Percentiles rank a stretch among this genome's conserved stretches.
Evolutionary conservation across 2,888 invertebrate species (phyloP).

Genomic region (Odiellus spinosus): DNA sequence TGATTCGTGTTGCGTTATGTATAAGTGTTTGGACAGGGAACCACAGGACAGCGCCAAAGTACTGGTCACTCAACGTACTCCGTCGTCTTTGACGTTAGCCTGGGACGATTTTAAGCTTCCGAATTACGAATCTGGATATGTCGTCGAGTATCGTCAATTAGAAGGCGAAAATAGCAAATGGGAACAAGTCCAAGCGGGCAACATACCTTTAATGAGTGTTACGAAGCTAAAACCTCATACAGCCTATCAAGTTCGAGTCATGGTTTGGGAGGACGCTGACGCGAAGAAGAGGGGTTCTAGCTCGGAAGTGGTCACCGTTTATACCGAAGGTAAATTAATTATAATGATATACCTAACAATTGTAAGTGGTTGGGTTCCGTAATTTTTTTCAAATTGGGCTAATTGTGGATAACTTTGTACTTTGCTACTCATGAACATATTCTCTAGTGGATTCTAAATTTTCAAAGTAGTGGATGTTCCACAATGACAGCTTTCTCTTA

Average conservation of each 20-base stretch:
- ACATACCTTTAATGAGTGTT: constrained; percentile 20
- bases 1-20: constrained; percentile 13
- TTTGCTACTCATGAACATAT: too few species aligned
- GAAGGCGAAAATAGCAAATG: constrained; percentile 2
- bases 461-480: too few species aligned
- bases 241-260: constrained; percentile 22
- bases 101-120: constrained; percentile 27
- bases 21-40: constrained; percentile 5
- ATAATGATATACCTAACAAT: too few species aligned
- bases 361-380: too few species aligned
- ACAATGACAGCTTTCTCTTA: too few species aligned
- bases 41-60: constrained; percentile 21
- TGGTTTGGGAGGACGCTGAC: constrained; percentile 22
- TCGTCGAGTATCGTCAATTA: constrained; percentile 21
- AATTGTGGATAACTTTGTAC: too few species aligned
- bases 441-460: too few species aligned
- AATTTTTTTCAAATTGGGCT: too few species aligned
- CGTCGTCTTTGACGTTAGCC: constrained; percentile 23
- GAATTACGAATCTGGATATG: constrained; percentile 23
- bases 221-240: constrained; percentile 20
- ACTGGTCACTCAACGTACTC: constrained; percentile 23
- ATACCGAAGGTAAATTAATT: constrained; percentile 21
- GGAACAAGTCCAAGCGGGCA: constrained; percentile 15
- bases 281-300: constrained; percentile 9
- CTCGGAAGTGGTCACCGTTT: constrained; percentile 23